Percentiles rank a stretch among this genome's conserved stretches.
phyloP scores from a whole-genome alignment of 2,113 vertebrate genomes.

The Chascanopsetta lugubris region DNA sequence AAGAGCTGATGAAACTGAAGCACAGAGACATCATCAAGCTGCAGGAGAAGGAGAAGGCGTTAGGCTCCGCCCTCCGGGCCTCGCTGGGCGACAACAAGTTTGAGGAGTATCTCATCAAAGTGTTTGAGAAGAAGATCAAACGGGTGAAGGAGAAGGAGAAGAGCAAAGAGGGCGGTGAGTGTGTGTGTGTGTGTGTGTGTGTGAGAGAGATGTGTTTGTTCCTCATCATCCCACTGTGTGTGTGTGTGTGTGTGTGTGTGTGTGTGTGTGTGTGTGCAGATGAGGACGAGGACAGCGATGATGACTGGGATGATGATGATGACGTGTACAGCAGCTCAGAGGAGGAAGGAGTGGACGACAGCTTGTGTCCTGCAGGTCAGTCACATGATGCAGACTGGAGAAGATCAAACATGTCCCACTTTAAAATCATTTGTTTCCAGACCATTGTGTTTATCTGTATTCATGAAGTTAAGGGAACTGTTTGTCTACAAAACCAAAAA shows the following conservation, averaged over 20 bases:
- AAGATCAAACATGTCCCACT: not conserved
- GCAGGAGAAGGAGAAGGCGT: slow-evolving; percentile 82
- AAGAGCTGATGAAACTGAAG: slow-evolving; percentile 83
- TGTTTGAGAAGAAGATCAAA: slow-evolving; percentile 89
- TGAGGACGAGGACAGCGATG: slow-evolving; percentile 81
- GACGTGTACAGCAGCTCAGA: slow-evolving; percentile 76
- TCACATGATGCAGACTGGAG: not conserved
- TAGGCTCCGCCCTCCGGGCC: slow-evolving; percentile 81
- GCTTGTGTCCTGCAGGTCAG: slow-evolving; percentile 84
- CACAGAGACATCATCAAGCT: slow-evolving; percentile 81
- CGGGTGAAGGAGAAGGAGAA: slow-evolving; percentile 75
- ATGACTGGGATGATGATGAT: slow-evolving; percentile 78
- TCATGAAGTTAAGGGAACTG: too few relatives aligned
- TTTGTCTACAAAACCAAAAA: too few relatives aligned
- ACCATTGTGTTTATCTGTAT: too few relatives aligned
- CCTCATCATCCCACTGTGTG: slow-evolving; percentile 9
- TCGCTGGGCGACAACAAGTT: slow-evolving; percentile 88
- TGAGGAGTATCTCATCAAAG: slow-evolving; percentile 84
- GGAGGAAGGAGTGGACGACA: slow-evolving; percentile 78
- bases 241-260: slow-evolving; percentile 25
- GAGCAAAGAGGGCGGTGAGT: slow-evolving; percentile 63
- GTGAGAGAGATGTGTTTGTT: slow-evolving; percentile 4
- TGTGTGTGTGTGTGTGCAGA: slow-evolving; percentile 68
- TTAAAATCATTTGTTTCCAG: too few relatives aligned
- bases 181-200: slow-evolving; percentile 14